Conservation (phyloP, 2,888 invertebrate species). For the Argyresthia goedartella region DNA sequence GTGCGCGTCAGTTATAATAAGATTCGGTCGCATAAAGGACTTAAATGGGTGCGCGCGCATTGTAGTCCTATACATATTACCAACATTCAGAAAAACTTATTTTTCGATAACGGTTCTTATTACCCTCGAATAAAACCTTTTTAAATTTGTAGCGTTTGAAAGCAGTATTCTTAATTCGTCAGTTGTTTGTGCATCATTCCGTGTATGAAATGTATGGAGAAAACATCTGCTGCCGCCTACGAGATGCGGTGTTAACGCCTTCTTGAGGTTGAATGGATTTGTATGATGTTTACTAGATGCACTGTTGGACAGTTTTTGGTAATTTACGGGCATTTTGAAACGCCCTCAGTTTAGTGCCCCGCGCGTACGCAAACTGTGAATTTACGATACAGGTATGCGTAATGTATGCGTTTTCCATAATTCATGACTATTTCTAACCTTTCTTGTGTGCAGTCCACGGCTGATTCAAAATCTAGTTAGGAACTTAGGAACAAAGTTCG, state of each 20-base stretch:
- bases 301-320: conserved; percentile 6
- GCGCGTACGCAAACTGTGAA: conserved; percentile 16
- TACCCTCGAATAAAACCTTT: background rate
- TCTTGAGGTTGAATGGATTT: conserved; percentile 4
- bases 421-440: too few relatives aligned
- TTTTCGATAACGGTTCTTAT: background rate
- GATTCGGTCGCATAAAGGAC: conserved; percentile 25
- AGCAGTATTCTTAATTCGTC: conserved; percentile 30
- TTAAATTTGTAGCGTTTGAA: background rate
- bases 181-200: conserved; percentile 18
- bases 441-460: too few relatives aligned
- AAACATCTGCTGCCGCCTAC: conserved; percentile 46
- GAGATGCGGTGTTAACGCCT: conserved; percentile 20
- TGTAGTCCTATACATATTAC: conserved; percentile 5
- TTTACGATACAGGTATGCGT: background rate
- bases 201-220: conserved; percentile 17
- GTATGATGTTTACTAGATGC: conserved; percentile 10
- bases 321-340: conserved; percentile 3
- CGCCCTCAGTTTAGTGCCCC: background rate
- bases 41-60: background rate
- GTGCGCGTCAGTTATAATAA: conserved; percentile 47
- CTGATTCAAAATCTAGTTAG: too few relatives aligned
- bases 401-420: too few relatives aligned
- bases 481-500: too few relatives aligned
- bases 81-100: background rate